Conservation (phyloP, 2,797 vertebrate species). For the Galago senegalensis region DNA sequence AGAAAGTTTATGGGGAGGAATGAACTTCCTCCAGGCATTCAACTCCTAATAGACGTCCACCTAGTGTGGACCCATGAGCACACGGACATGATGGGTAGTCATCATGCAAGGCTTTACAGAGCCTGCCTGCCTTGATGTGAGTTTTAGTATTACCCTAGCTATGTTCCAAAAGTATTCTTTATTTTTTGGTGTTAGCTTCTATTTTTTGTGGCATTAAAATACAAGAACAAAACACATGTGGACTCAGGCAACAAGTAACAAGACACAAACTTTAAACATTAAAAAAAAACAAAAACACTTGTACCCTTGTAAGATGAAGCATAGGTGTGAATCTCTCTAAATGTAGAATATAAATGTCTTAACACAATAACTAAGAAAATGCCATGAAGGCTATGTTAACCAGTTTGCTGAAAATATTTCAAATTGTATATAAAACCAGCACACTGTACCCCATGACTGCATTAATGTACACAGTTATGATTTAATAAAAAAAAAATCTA, state of each 20-base stretch:
- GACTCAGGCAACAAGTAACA: not conserved
- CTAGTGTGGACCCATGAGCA: accelerated
- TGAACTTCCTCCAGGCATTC: not conserved
- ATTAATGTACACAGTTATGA: too few species aligned
- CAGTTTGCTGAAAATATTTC: too few species aligned
- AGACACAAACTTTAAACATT: conserved; percentile 15
- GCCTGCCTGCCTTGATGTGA: not conserved
- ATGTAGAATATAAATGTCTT: too few species aligned
- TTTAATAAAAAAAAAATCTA: too few species aligned
- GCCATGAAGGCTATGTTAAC: too few species aligned
- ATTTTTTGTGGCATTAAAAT: conserved; percentile 32
- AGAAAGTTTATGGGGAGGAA: not conserved
- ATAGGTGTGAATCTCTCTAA: too few species aligned
- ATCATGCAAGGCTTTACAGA: not conserved
- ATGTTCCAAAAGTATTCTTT: not conserved
- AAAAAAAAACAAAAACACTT: not conserved
- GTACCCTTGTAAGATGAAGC: too few species aligned
- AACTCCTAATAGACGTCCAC: not conserved
- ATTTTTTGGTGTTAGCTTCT: not conserved
- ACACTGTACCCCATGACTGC: too few species aligned
- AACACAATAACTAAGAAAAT: too few species aligned
- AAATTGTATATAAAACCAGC: too few species aligned
- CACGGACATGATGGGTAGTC: accelerated
- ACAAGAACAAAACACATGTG: not conserved
- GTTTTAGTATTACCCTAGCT: not conserved